Evolutionary conservation across 2,113 vertebrate genomes (phyloP).

Genomic region (Rissa tridactyla): DNA sequence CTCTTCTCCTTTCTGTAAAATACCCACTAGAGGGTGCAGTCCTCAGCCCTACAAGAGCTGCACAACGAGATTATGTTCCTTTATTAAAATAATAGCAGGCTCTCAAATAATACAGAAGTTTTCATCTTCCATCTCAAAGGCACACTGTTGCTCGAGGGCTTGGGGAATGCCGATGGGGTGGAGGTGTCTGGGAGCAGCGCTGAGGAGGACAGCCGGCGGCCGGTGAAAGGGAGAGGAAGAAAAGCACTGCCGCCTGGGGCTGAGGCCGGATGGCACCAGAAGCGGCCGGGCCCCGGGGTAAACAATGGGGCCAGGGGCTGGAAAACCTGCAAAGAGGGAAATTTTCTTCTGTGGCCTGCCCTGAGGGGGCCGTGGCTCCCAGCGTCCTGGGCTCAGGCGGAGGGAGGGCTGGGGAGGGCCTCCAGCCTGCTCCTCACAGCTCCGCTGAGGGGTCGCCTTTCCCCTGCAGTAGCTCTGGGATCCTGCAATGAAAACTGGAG

Average conservation of each 20-base stretch:
- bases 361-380: background rate
- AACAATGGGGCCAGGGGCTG: background rate
- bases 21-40: background rate
- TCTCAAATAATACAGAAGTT: background rate
- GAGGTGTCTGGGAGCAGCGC: fast-evolving
- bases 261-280: background rate
- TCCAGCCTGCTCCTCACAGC: background rate
- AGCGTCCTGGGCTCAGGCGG: fast-evolving
- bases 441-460: background rate
- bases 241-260: background rate
- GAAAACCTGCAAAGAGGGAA: background rate
- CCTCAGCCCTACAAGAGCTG: background rate
- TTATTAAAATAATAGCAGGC: background rate
- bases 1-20: background rate
- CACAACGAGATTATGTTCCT: background rate
- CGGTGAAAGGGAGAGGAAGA: background rate
- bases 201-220: fast-evolving
- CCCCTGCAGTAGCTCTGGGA: background rate
- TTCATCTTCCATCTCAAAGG: background rate
- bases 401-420: background rate
- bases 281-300: fast-evolving
- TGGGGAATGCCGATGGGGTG: background rate
- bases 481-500: background rate
- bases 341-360: background rate
- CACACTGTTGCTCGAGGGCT: background rate